Base-by-base conservation (phyloP, 2,888 invertebrate genomes). In the Nymphalis c-album region DNA sequence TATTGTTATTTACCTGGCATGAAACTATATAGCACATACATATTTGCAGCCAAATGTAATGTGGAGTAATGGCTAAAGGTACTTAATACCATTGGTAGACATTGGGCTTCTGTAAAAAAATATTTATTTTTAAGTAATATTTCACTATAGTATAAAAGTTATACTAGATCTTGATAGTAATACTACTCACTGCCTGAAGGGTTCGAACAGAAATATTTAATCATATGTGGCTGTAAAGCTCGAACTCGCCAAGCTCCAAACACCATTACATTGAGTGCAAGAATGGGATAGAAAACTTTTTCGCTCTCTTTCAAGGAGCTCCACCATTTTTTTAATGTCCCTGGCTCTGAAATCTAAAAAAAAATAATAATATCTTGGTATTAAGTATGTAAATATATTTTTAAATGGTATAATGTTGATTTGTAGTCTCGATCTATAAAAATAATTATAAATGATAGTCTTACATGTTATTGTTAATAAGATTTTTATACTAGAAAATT, bases 1-100 rank as follows among this genome's bases (percentile, higher is more conserved):
- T 13, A 40, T 13, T 13, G 10, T 18, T 50, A 50, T 50, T 66
- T 78, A 92, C 92, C 91, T 85, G 92, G 92, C 92, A 91, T 94
- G 81, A 98, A 98, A 82, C 96, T 97, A 85, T 97, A 96, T 35
- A 99, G 91, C 53, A 98, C 99, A 90, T 97, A 98, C 99, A 99
- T 99, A 87, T 99, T 99, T 64, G 96, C 95, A 75, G 95, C 95
- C 69, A 99, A 93, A 90, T 99, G 99, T 73, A 97, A 89, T 48
- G 95, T 86, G 1, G 96, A 96, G 80, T 96, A 96, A 85, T 99
- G 99, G 79, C 98, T 99, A 88, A 99, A 99, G 46, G 96, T 96
- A n/a, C 98, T 98, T 6, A 98, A 89, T 62, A 98, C 82, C 98
- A 99, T 98, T 5, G 99, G 97, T 88, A 95, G 93, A 84, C 97